These are phyloP conservation scores for Rhynchonema sp. DNA, from an alignment of 2,888 invertebrate species.

Conservation along the genomic window DNA sequence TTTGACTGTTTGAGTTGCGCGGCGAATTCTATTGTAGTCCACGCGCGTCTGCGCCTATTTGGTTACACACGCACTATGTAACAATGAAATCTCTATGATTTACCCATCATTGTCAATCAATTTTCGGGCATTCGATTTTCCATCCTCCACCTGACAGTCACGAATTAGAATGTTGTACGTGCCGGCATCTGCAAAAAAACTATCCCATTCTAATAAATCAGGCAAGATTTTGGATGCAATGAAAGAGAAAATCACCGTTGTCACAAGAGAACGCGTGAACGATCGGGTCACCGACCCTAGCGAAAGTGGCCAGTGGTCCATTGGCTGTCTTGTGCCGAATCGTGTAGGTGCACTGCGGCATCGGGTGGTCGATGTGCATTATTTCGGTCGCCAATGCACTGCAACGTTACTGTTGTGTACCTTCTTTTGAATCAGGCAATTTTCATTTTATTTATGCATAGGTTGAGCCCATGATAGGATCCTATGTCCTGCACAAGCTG, in stretches of 20 bases:
- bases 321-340: constrained; percentile 4
- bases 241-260: constrained; percentile 1
- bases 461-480: too few species aligned
- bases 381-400: constrained; percentile 6
- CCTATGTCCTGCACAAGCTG: too few species aligned
- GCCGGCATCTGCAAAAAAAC: background rate
- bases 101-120: constrained; percentile 6
- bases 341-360: constrained; percentile 7
- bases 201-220: too few species aligned
- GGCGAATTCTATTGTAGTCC: too few species aligned
- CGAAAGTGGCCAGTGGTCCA: constrained; percentile 6
- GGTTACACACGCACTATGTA: too few species aligned
- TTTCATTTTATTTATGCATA: too few species aligned
- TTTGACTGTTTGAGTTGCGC: too few species aligned
- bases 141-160: constrained; percentile 9
- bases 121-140: constrained; percentile 4
- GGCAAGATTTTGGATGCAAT: too few species aligned
- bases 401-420: background rate
- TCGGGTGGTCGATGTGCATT: constrained; percentile 3
- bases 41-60: too few species aligned
- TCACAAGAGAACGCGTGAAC: constrained; percentile 8
- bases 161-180: constrained; percentile 6
- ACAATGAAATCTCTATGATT: background rate
- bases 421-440: background rate
- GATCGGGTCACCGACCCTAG: constrained; percentile 7